Percentiles rank a stretch among this genome's conserved stretches.
These are phyloP conservation scores for Drosophila greeni DNA, from an alignment of 2,888 invertebrate species.

Conservation along the genomic window DNA sequence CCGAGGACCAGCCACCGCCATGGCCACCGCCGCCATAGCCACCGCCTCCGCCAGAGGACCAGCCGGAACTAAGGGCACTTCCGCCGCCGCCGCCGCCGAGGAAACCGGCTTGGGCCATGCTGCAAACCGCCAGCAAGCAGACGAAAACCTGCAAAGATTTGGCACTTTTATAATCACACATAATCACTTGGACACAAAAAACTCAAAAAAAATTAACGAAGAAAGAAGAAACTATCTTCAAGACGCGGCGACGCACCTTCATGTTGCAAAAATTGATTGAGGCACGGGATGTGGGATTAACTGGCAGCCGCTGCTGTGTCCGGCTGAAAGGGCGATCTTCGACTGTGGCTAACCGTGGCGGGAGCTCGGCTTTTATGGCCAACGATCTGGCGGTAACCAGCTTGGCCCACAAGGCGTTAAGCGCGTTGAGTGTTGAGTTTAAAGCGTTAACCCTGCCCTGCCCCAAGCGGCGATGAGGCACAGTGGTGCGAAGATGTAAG, in stretches of 20 bases:
- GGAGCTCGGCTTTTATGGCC: conserved; percentile 54
- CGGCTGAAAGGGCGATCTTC: conserved; percentile 52
- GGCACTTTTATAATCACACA: conserved; percentile 7
- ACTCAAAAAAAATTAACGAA: conserved; percentile 14
- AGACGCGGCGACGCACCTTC: conserved; percentile 56
- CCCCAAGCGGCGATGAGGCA: conserved; percentile 7
- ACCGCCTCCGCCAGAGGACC: conserved; percentile 43
- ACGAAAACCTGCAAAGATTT: conserved; percentile 59
- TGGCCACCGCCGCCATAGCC: conserved; percentile 21
- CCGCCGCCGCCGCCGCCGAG: conserved; percentile 54
- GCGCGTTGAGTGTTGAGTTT: conserved; percentile 2
- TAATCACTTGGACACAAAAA: conserved; percentile 10
- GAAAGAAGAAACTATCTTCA: too few relatives aligned
- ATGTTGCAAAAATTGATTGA: conserved; percentile 46
- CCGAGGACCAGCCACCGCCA: conserved; percentile 5
- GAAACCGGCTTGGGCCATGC: conserved; percentile 65
- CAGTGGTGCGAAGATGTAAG: background rate
- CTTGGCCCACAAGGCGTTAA: conserved; percentile 9
- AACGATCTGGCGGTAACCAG: conserved; percentile 14
- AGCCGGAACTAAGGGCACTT: conserved; percentile 50
- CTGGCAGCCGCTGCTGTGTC: conserved; percentile 34
- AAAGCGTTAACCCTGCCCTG: conserved; percentile 8
- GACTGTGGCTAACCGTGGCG: conserved; percentile 52
- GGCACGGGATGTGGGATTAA: conserved; percentile 12
- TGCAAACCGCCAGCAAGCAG: conserved; percentile 67